Conservation (phyloP, 2,113 vertebrate genomes). For the Numenius arquata region DNA sequence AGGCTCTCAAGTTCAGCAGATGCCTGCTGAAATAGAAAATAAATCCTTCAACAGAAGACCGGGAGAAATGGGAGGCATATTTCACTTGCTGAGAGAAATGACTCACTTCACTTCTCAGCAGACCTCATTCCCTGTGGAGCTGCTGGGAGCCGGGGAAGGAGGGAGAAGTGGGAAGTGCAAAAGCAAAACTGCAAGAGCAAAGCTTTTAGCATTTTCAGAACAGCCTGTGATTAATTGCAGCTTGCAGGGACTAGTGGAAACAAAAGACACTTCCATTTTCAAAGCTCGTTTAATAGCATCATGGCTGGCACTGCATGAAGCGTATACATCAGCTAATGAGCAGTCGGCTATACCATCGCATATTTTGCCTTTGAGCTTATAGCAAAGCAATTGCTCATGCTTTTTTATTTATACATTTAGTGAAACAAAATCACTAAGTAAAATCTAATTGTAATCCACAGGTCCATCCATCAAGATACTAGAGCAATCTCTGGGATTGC, state of each 20-base stretch:
- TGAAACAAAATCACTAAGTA: not conserved
- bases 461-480: not conserved
- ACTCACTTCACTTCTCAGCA: slow-evolving; percentile 14
- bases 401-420: not conserved
- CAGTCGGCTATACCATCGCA: not conserved
- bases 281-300: not conserved
- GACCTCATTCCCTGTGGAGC: not conserved
- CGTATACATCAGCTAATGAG: not conserved
- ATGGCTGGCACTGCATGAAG: not conserved
- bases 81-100: slow-evolving; percentile 8
- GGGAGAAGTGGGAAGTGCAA: not conserved
- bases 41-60: not conserved
- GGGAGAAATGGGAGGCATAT: not conserved
- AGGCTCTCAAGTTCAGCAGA: not conserved
- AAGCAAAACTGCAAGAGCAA: not conserved
- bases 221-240: not conserved
- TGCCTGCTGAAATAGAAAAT: not conserved
- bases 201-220: not conserved
- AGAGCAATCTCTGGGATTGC: not conserved
- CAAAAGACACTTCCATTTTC: not conserved
- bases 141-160: not conserved
- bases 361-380: not conserved
- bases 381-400: not conserved
- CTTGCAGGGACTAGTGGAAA: not conserved
- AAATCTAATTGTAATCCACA: not conserved